Evolutionary conservation across 2,797 vertebrate genomes (phyloP).

Genomic region (Sarcophilus harrisii): DNA sequence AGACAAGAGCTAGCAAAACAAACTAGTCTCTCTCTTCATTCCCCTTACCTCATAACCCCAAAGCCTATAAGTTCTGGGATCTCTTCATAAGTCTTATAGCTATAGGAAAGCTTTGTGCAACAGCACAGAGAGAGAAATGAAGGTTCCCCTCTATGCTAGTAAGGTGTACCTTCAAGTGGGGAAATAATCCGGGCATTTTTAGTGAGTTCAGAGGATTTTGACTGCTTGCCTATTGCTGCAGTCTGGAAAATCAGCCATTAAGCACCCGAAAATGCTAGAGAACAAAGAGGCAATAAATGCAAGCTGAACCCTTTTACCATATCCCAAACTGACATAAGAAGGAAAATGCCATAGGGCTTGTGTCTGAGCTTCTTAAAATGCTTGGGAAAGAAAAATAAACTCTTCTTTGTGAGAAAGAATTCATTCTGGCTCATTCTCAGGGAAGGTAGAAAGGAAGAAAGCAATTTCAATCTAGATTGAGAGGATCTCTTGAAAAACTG

Average conservation of each 20-base stretch:
- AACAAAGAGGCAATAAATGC: slow-evolving; percentile 72
- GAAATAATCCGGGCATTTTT: slow-evolving; percentile 50
- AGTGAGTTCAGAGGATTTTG: slow-evolving; percentile 33
- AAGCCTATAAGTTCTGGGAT: not conserved
- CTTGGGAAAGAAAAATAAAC: slow-evolving; percentile 48
- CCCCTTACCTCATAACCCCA: not conserved
- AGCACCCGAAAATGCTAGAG: slow-evolving; percentile 59
- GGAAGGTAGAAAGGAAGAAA: slow-evolving; percentile 9
- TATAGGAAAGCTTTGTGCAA: slow-evolving; percentile 44
- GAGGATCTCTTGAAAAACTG: not conserved
- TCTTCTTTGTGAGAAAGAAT: slow-evolving; percentile 29
- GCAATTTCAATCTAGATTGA: slow-evolving; percentile 31
- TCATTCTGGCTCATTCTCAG: slow-evolving; percentile 22
- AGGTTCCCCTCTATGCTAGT: slow-evolving; percentile 23
- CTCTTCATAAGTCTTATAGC: not conserved
- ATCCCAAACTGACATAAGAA: slow-evolving; percentile 73
- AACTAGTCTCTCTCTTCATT: not conserved
- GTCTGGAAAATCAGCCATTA: slow-evolving; percentile 56
- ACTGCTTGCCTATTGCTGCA: slow-evolving; percentile 30
- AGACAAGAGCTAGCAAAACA: not conserved
- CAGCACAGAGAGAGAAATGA: not conserved
- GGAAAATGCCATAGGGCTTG: slow-evolving; percentile 51
- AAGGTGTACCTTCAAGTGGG: not conserved
- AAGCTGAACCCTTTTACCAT: slow-evolving; percentile 61
- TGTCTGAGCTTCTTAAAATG: slow-evolving; percentile 9